Base-by-base conservation (phyloP, 1,140 invertebrate genomes). In the Diabrotica virgifera region DNA sequence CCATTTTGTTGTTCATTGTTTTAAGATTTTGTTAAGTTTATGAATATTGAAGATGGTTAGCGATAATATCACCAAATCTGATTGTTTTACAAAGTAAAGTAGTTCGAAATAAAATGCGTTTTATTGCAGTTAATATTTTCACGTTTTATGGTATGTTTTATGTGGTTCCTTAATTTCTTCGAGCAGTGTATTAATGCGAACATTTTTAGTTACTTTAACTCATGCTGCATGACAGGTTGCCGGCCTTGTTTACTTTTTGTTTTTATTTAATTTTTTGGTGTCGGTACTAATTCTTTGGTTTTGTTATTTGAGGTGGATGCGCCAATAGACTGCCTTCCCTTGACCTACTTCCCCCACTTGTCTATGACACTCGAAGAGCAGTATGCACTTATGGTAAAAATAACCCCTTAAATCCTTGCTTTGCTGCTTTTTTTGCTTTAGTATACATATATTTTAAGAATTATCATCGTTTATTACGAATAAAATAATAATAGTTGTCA, bases 341-440 rank as follows among this genome's bases (percentile, higher is more conserved):
- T 77, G 69, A 78, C 75, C 72, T 72, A 73, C 70, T 70, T 75
- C 71, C 76, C 75, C 58, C 70, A 76, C 70, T 69, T 76, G 65
- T 74, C 75, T 68, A 78, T 78, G 75, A 72, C 76, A 74, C 62
- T 77, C 71, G 75, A 78, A 63, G 75, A 76, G 69, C 74, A 74
- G 71, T 77, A 74, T 70, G 76, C 76, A 74, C 69, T 76, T 65
- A 77, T 76, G 76, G 76, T 77, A 77, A 77, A 68, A 65, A 59
- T 70, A 12, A 70, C 66, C 58, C 60, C 61, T 62, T 62, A 12
- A 54, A 54, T 55, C 52, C 61, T 62, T n/a, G 24, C 60, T 37
- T 55, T 14, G 40, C 14, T 46, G 51, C 52, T 62, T 61, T 61
- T 61, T 24, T 56, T 56, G 24, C 58, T 36, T 37, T 62, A 24